Conservation (phyloP, 2,888 invertebrate genomes). For the Trypoxylon attenuatum region DNA sequence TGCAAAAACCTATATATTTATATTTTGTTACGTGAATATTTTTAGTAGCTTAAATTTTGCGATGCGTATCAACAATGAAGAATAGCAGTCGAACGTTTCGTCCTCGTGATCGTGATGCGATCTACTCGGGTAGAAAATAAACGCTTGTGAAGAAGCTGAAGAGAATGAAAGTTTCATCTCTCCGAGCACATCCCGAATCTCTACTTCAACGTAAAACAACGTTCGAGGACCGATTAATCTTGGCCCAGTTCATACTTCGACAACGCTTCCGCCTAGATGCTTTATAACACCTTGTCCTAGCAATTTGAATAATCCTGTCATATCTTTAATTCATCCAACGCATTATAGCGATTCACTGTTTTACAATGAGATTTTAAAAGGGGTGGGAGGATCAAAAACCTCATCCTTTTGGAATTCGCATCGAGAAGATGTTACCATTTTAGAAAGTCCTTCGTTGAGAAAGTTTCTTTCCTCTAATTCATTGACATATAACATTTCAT, state of each 20-base stretch:
- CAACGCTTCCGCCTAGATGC: neutral
- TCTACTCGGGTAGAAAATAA: neutral
- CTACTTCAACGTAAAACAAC: neutral
- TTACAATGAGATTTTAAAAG: neutral
- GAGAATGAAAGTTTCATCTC: conserved; percentile 9
- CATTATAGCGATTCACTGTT: neutral
- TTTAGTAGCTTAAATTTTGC: conserved; percentile 21
- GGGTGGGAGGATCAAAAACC: too few species aligned
- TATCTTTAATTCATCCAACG: neutral
- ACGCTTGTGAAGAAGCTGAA: neutral
- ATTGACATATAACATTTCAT: conserved; percentile 8
- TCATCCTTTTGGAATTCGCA: neutral
- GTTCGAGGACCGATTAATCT: neutral
- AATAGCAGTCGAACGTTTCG: conserved; percentile 9
- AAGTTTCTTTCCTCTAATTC: conserved; percentile 14
- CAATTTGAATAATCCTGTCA: neutral
- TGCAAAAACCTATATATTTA: too few species aligned
- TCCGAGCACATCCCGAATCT: neutral
- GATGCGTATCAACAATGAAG: conserved; percentile 28
- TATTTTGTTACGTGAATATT: conserved; percentile 40
- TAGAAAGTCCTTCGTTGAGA: conserved; percentile 20
- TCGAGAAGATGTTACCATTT: neutral
- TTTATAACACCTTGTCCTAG: neutral
- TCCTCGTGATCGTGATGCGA: conserved; percentile 21
- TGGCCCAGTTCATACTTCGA: neutral